phyloP scores from a whole-genome alignment of 2,797 vertebrate genomes.

The Parotocinclus haroldoi region DNA sequence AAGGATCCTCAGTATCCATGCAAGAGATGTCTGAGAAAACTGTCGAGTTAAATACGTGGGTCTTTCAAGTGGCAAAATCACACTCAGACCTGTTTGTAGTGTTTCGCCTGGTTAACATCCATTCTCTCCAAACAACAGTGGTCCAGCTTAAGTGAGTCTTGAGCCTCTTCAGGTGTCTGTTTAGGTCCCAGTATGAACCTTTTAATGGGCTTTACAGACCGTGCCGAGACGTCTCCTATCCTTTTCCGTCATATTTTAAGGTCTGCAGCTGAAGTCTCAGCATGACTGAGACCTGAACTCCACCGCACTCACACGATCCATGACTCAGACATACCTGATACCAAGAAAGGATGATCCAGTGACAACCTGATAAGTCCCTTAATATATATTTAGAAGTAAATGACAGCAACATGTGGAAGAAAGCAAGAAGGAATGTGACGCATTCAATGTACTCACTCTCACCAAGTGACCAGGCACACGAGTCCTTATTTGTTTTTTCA shows the following conservation, averaged over 20 bases:
- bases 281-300: constrained; percentile 6
- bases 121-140: not conserved
- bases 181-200: too few relatives aligned
- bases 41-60: not conserved
- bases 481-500: not conserved
- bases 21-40: not conserved
- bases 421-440: constrained; percentile 13
- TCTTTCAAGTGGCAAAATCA: too few relatives aligned
- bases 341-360: constrained; percentile 23
- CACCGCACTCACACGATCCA: constrained; percentile 8
- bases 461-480: constrained; percentile 6
- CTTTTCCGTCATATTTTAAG: not conserved
- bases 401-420: constrained; percentile 26
- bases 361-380: constrained; percentile 33
- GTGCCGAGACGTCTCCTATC: too few relatives aligned
- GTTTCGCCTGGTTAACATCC: too few relatives aligned
- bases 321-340: constrained; percentile 39
- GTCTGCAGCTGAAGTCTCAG: not conserved
- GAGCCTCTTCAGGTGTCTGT: too few relatives aligned
- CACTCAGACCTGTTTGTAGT: too few relatives aligned
- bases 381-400: constrained; percentile 43
- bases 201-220: too few relatives aligned
- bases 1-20: constrained; percentile 61
- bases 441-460: constrained; percentile 22
- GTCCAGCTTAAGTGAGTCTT: too few relatives aligned